phyloP scores from a whole-genome alignment of 2,888 invertebrate genomes.

The Chaetoderma sp. region DNA sequence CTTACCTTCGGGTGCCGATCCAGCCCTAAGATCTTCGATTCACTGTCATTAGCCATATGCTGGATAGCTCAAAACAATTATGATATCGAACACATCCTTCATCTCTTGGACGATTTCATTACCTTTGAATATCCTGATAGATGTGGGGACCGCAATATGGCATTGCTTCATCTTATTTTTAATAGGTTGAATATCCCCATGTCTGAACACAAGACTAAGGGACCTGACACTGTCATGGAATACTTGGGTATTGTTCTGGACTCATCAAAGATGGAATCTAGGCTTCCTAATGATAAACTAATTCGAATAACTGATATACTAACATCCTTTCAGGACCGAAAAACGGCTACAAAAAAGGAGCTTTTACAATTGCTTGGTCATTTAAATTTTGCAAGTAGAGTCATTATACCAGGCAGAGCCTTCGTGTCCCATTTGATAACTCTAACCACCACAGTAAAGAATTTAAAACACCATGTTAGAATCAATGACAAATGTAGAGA shows the following conservation, averaged over 20 bases:
- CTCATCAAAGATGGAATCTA: slow-evolving; percentile 22
- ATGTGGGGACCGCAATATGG: slow-evolving; percentile 10
- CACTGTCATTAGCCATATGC: slow-evolving; percentile 8
- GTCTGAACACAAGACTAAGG: slow-evolving; percentile 23
- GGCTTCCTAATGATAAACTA: slow-evolving; percentile 26
- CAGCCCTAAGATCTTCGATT: slow-evolving; percentile 21
- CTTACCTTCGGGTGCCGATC: slow-evolving; percentile 18
- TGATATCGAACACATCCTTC: slow-evolving; percentile 9
- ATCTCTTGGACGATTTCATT: slow-evolving; percentile 25
- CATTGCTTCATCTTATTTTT: slow-evolving; percentile 8
- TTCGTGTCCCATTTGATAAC: slow-evolving; percentile 29
- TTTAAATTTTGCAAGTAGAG: slow-evolving; percentile 25
- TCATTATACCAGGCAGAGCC: slow-evolving; percentile 28
- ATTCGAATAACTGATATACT: slow-evolving; percentile 17
- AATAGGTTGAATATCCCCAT: slow-evolving; percentile 20
- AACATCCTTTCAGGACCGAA: background rate
- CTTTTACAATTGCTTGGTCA: slow-evolving; percentile 24
- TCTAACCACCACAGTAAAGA: slow-evolving; percentile 16
- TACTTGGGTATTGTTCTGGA: slow-evolving; percentile 32
- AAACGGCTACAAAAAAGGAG: slow-evolving; percentile 28
- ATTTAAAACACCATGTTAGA: slow-evolving; percentile 18
- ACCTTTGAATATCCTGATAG: slow-evolving; percentile 14
- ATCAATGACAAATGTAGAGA: slow-evolving; percentile 19
- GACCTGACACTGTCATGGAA: slow-evolving; percentile 26
- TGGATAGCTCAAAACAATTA: slow-evolving; percentile 19